Evolutionary conservation across 1,140 invertebrate species (phyloP).

Genomic region (Odontomachus brunneus): DNA sequence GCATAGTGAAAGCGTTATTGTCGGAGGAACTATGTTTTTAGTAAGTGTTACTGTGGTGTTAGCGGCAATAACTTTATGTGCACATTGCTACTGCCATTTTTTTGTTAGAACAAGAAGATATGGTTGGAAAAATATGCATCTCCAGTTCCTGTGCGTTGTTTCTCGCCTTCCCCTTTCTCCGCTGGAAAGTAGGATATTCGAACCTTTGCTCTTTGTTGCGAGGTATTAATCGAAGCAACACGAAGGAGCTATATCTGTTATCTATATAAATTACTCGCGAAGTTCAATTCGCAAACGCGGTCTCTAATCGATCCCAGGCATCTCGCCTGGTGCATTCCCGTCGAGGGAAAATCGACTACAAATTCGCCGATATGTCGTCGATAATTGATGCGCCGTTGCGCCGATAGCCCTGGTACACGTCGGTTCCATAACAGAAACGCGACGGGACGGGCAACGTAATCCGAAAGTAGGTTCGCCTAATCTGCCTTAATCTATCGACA

Average conservation of each 20-base stretch:
- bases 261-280: conserved; percentile 18
- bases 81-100: no score
- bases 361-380: conserved; percentile 52
- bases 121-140: no score
- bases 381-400: conserved; percentile 52
- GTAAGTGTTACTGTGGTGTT: no score
- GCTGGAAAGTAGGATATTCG: conserved; percentile 22
- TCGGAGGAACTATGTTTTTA: no score
- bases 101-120: no score
- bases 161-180: no score
- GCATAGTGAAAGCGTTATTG: no score
- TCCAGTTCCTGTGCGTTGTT: background rate
- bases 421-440: conserved; percentile 45
- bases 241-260: conserved; percentile 19
- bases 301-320: conserved; percentile 3
- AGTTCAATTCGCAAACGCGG: conserved; percentile 13
- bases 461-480: conserved; percentile 58
- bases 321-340: conserved; percentile 26
- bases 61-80: no score
- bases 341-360: conserved; percentile 50
- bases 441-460: conserved; percentile 35
- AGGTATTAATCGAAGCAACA: conserved; percentile 11
- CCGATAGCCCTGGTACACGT: conserved; percentile 6
- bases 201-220: background rate
- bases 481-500: conserved; percentile 60